Evolutionary conservation across 2,797 vertebrate species (phyloP).

Genomic region (Epinephelus coioides): DNA sequence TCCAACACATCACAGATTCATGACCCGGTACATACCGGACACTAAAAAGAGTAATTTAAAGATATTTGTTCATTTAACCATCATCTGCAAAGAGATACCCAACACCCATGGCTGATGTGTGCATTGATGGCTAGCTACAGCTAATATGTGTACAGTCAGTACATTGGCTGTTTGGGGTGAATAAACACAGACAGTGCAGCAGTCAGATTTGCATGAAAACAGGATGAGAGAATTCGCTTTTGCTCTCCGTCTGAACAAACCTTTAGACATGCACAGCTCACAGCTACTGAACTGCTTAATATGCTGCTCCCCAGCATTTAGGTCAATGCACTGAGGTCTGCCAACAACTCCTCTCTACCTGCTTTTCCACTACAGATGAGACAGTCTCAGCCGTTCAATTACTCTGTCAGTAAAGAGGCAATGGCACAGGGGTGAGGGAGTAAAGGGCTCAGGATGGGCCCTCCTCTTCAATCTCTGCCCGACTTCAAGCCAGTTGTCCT

Average conservation of each 20-base stretch:
- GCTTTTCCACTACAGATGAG: constrained; percentile 55
- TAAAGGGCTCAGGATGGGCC: constrained; percentile 32
- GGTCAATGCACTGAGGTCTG: constrained; percentile 53
- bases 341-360: constrained; percentile 33
- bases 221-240: constrained; percentile 13
- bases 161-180: not conserved
- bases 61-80: no score
- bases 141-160: constrained; percentile 7
- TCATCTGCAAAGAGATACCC: constrained; percentile 5
- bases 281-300: constrained; percentile 63
- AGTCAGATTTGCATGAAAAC: constrained; percentile 16
- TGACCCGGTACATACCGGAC: not conserved
- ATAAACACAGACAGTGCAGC: constrained; percentile 13
- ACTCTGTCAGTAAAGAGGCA: constrained; percentile 50
- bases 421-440: constrained; percentile 33
- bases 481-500: constrained; percentile 43
- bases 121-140: not conserved
- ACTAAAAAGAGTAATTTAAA: not conserved
- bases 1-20: not conserved
- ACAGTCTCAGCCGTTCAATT: constrained; percentile 68
- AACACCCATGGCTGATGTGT: not conserved
- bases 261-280: constrained; percentile 32
- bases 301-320: constrained; percentile 58
- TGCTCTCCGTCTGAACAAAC: constrained; percentile 37
- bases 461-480: constrained; percentile 55